A percentile compares a stretch with the other conserved stretches of the same genome.
Evolutionary conservation across 2,888 invertebrate genomes (phyloP).

Genomic region (Agrotis ipsilon): DNA sequence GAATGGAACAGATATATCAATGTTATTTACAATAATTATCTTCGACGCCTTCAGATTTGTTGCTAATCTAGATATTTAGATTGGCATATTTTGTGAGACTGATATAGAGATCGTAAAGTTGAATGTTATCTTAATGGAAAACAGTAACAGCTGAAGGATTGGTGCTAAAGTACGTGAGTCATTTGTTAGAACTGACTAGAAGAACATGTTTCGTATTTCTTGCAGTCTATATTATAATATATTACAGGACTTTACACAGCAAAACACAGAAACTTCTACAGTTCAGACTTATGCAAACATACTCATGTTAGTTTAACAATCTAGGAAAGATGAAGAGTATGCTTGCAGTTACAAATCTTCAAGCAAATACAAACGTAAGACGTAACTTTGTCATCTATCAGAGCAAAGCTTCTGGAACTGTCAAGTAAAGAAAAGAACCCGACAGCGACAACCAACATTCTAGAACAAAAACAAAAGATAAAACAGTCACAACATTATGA

Average conservation of each 20-base stretch:
- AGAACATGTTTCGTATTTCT: slow-evolving; percentile 24
- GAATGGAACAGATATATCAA: slow-evolving; percentile 49
- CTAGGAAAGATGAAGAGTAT: not conserved
- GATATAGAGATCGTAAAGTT: slow-evolving; percentile 59
- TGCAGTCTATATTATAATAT: not conserved
- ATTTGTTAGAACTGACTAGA: slow-evolving; percentile 47
- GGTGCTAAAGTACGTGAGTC: slow-evolving; percentile 44
- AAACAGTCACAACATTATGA: slow-evolving; percentile 55
- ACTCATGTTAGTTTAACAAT: not conserved
- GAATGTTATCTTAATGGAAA: slow-evolving; percentile 62
- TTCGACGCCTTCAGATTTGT: slow-evolving; percentile 57
- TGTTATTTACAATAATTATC: slow-evolving; percentile 57
- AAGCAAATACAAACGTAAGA: not conserved
- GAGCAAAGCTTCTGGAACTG: not conserved
- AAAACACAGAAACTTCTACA: not conserved
- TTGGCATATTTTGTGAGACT: slow-evolving; percentile 58
- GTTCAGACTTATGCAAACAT: not conserved
- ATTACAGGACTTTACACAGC: not conserved
- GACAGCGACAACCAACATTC: slow-evolving; percentile 1
- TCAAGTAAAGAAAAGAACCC: not conserved
- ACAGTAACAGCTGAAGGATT: slow-evolving; percentile 54
- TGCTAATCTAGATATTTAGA: slow-evolving; percentile 60
- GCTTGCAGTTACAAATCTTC: not conserved
- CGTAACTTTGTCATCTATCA: not conserved
- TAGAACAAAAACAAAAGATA: slow-evolving; percentile 40